phyloP scores from a whole-genome alignment of 2,113 vertebrate genomes.

The Chloropsis cyanopogon region DNA sequence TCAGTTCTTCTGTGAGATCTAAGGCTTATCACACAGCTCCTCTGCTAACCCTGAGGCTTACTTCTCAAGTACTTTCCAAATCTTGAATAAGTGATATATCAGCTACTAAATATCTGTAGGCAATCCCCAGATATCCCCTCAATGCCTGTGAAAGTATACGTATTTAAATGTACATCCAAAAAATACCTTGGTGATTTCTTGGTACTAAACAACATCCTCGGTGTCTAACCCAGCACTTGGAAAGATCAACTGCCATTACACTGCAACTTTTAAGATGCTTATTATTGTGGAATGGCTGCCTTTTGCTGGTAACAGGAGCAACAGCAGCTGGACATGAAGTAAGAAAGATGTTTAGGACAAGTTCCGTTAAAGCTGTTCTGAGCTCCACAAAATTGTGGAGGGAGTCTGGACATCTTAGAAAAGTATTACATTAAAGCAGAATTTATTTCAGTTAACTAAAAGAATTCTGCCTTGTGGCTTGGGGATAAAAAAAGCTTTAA shows the following conservation, averaged over 20 bases:
- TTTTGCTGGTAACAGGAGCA: neutral
- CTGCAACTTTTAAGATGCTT: neutral
- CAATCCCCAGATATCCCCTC: constrained; percentile 7
- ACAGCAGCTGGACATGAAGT: neutral
- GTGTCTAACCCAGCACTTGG: neutral
- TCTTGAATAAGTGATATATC: constrained; percentile 32
- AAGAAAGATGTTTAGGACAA: neutral
- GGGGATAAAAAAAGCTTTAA: neutral
- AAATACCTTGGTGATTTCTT: neutral
- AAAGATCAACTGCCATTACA: neutral
- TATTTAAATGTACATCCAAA: constrained; percentile 20
- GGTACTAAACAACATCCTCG: neutral
- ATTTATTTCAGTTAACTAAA: neutral
- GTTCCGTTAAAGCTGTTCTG: neutral
- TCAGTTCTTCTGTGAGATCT: constrained; percentile 34
- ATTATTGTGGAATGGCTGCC: neutral
- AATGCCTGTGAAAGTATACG: neutral
- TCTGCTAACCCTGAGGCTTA: constrained; percentile 51
- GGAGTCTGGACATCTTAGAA: neutral
- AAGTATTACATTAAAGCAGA: neutral
- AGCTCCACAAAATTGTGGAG: neutral
- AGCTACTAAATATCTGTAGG: constrained; percentile 49
- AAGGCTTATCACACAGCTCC: constrained; percentile 27
- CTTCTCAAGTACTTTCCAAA: constrained; percentile 15
- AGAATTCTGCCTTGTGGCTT: neutral